phyloP scores from a whole-genome alignment of 2,888 invertebrate genomes.

The Autographa pulchrina region DNA sequence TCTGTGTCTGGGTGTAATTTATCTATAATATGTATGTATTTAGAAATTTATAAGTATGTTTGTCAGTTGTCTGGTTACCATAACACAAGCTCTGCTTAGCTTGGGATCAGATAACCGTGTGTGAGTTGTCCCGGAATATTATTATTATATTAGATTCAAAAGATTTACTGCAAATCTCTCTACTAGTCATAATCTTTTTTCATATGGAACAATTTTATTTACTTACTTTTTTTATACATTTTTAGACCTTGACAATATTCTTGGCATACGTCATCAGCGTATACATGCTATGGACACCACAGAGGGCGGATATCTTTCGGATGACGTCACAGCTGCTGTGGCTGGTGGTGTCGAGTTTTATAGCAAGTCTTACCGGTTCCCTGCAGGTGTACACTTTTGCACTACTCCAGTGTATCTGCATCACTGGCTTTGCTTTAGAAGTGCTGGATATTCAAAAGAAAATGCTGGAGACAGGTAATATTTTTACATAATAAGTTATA shows the following conservation, averaged over 20 bases:
- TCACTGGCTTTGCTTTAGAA: slow-evolving; percentile 91
- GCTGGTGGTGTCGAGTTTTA: slow-evolving; percentile 93
- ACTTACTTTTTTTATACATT: slow-evolving; percentile 50
- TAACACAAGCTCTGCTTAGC: too few species aligned
- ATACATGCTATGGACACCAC: slow-evolving; percentile 93
- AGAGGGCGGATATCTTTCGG: slow-evolving; percentile 91
- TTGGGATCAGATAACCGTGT: too few species aligned
- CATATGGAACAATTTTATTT: too few species aligned
- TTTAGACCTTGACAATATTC: slow-evolving; percentile 91
- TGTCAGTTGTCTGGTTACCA: too few species aligned
- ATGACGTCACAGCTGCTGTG: slow-evolving; percentile 93
- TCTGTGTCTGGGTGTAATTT: too few species aligned
- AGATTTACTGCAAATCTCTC: too few species aligned
- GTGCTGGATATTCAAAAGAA: slow-evolving; percentile 89
- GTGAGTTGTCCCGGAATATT: too few species aligned
- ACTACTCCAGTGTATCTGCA: slow-evolving; percentile 90
- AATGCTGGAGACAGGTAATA: slow-evolving; percentile 81
- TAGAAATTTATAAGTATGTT: too few species aligned
- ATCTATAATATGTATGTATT: too few species aligned
- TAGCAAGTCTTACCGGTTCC: slow-evolving; percentile 93
- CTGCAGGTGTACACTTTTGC: slow-evolving; percentile 94
- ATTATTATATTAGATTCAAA: too few species aligned
- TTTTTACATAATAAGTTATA: not conserved
- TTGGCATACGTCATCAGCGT: slow-evolving; percentile 92
- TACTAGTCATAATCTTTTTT: too few species aligned